Evolutionary conservation across 2,113 vertebrate species (phyloP).

Genomic region (Edolisoma coerulescens): DNA sequence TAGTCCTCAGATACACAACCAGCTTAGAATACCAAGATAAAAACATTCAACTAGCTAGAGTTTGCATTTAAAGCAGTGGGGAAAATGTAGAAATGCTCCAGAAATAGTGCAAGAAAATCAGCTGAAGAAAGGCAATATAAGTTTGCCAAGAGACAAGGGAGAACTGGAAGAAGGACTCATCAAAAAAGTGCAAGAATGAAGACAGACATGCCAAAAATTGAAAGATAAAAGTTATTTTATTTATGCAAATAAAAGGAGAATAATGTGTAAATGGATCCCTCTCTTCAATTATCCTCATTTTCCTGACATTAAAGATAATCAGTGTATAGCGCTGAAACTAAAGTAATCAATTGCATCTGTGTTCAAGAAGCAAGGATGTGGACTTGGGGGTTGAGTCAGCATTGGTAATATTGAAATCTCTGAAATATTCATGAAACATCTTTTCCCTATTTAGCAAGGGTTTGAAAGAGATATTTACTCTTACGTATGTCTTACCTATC

Average conservation of each 20-base stretch:
- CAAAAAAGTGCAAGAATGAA: background rate
- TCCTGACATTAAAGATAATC: background rate
- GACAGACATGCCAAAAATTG: background rate
- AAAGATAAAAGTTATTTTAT: background rate
- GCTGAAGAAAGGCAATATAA: background rate
- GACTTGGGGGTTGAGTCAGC: background rate
- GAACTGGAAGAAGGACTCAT: background rate
- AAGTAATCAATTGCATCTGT: background rate
- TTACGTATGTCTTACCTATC: background rate
- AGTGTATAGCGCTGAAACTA: background rate
- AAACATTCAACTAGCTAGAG: background rate
- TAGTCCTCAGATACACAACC: background rate
- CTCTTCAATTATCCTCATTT: background rate
- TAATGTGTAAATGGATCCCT: background rate
- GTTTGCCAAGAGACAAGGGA: background rate
- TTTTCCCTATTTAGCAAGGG: background rate
- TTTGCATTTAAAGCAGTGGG: background rate
- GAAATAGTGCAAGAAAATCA: background rate
- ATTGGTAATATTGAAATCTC: background rate
- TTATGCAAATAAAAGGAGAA: background rate
- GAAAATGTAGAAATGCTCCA: background rate
- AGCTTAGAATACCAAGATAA: background rate
- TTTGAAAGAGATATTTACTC: background rate
- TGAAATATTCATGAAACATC: background rate
- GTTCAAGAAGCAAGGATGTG: background rate